Conservation (phyloP, 2,797 vertebrate genomes). For the Pampus argenteus region DNA sequence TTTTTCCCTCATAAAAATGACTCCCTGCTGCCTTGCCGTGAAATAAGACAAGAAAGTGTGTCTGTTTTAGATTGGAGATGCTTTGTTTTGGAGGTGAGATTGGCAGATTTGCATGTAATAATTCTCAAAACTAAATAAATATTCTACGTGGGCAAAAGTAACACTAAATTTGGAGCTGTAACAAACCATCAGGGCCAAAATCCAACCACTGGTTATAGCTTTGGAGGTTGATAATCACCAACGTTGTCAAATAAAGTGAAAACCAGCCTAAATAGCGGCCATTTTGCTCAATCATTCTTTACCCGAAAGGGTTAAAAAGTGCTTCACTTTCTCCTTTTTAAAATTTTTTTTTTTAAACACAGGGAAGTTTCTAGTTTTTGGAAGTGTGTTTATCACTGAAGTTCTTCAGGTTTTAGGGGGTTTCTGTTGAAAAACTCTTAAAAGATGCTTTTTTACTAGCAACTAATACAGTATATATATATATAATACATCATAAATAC, state of each 20-base stretch:
- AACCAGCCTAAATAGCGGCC: constrained; percentile 30
- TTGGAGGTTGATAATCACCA: constrained; percentile 37
- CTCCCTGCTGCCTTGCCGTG: constrained; percentile 13
- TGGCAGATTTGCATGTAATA: constrained; percentile 9
- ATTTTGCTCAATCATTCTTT: constrained; percentile 37
- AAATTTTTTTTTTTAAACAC: constrained; percentile 23
- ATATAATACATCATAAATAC: constrained; percentile 70
- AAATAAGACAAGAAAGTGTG: constrained; percentile 21
- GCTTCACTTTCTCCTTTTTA: constrained; percentile 57
- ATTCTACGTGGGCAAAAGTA: constrained; percentile 16
- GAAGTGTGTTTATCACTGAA: constrained; percentile 59
- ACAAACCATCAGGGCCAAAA: constrained; percentile 6
- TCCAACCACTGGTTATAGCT: constrained; percentile 2
- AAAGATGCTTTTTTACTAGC: constrained; percentile 48
- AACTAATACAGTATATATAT: constrained; percentile 43
- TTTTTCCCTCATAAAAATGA: constrained; percentile 47
- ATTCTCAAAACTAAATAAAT: constrained; percentile 11
- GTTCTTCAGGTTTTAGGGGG: constrained; percentile 36
- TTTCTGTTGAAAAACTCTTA: constrained; percentile 40
- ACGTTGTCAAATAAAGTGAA: constrained; percentile 25
- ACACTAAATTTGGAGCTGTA: background rate
- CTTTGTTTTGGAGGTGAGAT: constrained; percentile 21
- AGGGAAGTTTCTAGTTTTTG: constrained; percentile 50
- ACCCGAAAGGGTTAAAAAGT: constrained; percentile 77
- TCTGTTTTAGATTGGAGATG: constrained; percentile 19